Conservation (phyloP, 2,888 invertebrate species). For the Hyles lineata region DNA sequence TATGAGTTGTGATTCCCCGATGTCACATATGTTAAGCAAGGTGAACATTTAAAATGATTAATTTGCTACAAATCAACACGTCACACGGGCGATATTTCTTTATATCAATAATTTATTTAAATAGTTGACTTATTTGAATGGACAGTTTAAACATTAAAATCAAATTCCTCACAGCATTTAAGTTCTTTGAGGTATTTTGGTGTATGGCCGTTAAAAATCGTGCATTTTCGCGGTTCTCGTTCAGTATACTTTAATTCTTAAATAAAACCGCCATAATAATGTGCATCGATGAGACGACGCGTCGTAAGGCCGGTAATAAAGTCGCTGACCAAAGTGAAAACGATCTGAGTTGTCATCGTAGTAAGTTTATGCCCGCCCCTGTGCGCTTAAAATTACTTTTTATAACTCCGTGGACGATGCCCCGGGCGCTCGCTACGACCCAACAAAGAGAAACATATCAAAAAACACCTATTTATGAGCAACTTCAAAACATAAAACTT, state of each 20-base stretch:
- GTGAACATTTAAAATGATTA: background rate
- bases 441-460: constrained; percentile 49
- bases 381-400: constrained; percentile 25
- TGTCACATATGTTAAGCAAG: background rate
- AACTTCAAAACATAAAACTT: constrained; percentile 44
- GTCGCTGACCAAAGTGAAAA: constrained; percentile 64
- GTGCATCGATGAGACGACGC: constrained; percentile 25
- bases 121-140: background rate
- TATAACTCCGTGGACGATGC: constrained; percentile 19
- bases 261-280: constrained; percentile 52
- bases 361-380: constrained; percentile 64
- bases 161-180: background rate
- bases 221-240: background rate
- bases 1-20: background rate
- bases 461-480: constrained; percentile 45
- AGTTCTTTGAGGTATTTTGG: background rate
- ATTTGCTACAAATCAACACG: background rate
- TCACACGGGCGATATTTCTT: background rate
- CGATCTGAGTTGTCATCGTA: constrained; percentile 74
- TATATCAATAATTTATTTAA: constrained; percentile 5
- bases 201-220: background rate
- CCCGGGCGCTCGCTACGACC: constrained; percentile 41
- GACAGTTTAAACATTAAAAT: background rate
- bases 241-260: constrained; percentile 36
- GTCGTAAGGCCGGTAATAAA: constrained; percentile 57